Evolutionary conservation across 2,113 vertebrate species (phyloP).

Genomic region (Ceyx cyanopectus): DNA sequence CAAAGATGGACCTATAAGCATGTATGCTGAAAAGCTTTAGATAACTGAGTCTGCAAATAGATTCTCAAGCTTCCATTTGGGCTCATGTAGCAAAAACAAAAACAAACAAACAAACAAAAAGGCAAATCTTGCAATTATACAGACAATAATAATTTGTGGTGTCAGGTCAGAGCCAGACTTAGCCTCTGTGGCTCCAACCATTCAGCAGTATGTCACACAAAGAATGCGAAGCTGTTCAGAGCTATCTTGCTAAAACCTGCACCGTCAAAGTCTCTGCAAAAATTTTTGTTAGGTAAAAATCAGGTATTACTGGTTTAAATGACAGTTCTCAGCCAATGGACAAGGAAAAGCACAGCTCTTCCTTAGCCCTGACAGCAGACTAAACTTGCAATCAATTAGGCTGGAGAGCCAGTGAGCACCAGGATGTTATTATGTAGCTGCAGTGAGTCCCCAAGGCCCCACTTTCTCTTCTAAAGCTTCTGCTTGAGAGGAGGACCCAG

Average conservation of each 20-base stretch:
- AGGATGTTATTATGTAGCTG: neutral
- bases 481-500: neutral
- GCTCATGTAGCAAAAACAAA: neutral
- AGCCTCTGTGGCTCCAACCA: neutral
- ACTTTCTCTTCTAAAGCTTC: neutral
- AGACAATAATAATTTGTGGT: neutral
- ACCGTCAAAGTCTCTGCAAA: neutral
- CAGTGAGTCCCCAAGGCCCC: neutral
- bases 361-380: neutral
- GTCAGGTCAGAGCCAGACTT: neutral
- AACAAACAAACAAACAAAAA: neutral
- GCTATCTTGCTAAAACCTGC: neutral
- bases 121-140: neutral
- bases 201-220: neutral
- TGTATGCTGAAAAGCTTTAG: conserved; percentile 13
- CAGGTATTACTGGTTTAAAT: neutral
- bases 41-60: neutral
- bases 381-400: neutral
- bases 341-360: neutral
- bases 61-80: neutral
- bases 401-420: neutral
- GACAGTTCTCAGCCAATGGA: neutral
- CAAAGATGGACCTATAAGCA: neutral
- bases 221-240: neutral
- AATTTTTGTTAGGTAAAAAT: neutral